Base-by-base conservation (phyloP, 2,888 invertebrate genomes). In the Acanthosepion lycidas region DNA sequence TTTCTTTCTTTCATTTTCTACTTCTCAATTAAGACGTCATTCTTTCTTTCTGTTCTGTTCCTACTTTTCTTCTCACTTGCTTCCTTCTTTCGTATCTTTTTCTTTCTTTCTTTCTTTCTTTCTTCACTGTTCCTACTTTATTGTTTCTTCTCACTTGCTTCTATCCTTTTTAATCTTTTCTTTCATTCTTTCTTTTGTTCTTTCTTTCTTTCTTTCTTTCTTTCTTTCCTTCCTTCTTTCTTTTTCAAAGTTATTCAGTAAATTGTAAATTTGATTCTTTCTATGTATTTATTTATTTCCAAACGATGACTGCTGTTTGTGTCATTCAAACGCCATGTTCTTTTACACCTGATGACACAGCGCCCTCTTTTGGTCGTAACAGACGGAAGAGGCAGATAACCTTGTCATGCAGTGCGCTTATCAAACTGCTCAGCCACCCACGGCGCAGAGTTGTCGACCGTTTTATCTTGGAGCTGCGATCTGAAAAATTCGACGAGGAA, bases 281-380 rank as follows among this genome's bases (percentile, higher is more conserved):
- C 42, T 42, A 2, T 42, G 42, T 42, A 42, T 42, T 42, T 2
- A 42, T 42, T 42, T 42, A 42, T 42, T 42, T 26, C 12, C 78
- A 2, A n/a, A 12, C 78, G n/a, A 12, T 78, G 78, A 78, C 78
- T n/a, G 78, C 78, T 78, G 78, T 78, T 28, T 78, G n/a, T 78
- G 78, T 78, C 78, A 78, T 78, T 78, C 78, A 78, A n/a, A 78
- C 78, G 6, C 28, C 15, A 78, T 78, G 28, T 78, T 78, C 78
- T 78, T 78, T n/a, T 78, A 78, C 78, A 78, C 78, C 78, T 78
- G 78, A 78, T 78, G 78, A 78, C 78, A 78, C 78, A 78, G 78
- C 78, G 78, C 78, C 78, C 78, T 78, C 78, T 78, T 78, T 78
- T 12, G 78, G n/a, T 78, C 78, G 78, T n/a, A 78, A 78, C 28